phyloP scores from a whole-genome alignment of 1,140 invertebrate species.

The Drosophila parvula region DNA sequence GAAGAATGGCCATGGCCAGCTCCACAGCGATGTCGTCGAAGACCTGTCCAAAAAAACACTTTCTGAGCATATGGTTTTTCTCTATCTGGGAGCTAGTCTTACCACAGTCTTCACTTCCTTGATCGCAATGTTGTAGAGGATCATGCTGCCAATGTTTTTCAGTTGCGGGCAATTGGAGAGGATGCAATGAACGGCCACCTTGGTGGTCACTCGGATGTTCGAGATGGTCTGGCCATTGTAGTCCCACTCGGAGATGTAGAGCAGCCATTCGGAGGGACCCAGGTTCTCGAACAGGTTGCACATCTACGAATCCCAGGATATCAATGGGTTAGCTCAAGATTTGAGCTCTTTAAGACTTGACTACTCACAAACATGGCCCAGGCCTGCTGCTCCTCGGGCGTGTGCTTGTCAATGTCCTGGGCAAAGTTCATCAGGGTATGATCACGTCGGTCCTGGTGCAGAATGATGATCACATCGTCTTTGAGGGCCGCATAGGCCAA shows the following conservation, averaged over 20 bases:
- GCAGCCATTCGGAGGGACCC: conserved; percentile 95
- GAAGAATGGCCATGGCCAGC: conserved; percentile 95
- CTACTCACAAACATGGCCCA: conserved; percentile 90
- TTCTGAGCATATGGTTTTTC: neutral
- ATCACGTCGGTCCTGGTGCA: conserved; percentile 95
- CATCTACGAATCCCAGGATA: conserved; percentile 86
- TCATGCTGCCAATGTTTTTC: conserved; percentile 92
- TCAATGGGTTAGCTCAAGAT: neutral
- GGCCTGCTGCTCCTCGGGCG: conserved; percentile 91
- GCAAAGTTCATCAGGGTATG: conserved; percentile 96
- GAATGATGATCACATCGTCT: conserved; percentile 94
- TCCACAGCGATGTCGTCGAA: conserved; percentile 97
- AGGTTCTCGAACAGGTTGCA: conserved; percentile 96
- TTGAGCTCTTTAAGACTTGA: no score
- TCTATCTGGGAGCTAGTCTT: conserved; percentile 85
- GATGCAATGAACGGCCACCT: conserved; percentile 94
- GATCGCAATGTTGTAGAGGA: conserved; percentile 95
- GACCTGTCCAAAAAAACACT: conserved; percentile 86
- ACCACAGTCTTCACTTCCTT: conserved; percentile 99
- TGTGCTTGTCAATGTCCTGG: conserved; percentile 91
- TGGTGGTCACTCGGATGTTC: conserved; percentile 95
- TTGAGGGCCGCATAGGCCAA: conserved; percentile 91
- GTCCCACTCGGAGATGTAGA: conserved; percentile 96
- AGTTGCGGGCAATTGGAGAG: conserved; percentile 89
- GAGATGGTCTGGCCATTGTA: conserved; percentile 90